Evolutionary conservation across 2,797 vertebrate genomes (phyloP).

Genomic region (Dromococcyx pavoninus): DNA sequence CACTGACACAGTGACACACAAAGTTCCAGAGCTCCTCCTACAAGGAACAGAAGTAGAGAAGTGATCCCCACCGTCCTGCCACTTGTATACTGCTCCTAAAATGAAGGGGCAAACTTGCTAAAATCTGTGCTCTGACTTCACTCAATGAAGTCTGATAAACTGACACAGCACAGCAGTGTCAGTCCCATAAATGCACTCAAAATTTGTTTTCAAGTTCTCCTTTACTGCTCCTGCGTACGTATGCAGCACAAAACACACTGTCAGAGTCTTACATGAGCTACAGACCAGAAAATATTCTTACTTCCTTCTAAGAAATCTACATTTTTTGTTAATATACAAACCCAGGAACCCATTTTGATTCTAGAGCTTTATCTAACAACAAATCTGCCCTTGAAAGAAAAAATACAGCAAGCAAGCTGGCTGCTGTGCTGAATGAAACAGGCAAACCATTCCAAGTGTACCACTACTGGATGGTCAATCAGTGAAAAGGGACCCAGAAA

Average conservation of each 20-base stretch:
- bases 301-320: background rate
- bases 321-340: background rate
- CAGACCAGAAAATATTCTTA: background rate
- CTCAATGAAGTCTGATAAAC: background rate
- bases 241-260: background rate
- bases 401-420: background rate
- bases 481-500: background rate
- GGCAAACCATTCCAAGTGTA: background rate
- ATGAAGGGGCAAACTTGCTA: background rate
- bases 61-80: accelerated
- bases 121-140: background rate
- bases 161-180: background rate
- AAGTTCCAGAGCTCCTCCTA: background rate
- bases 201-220: background rate
- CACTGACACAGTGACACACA: background rate
- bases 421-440: background rate
- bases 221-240: accelerated
- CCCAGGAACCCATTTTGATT: background rate
- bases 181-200: background rate
- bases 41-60: background rate
- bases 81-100: background rate
- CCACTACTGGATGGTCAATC: background rate
- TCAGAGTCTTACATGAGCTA: background rate
- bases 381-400: background rate
- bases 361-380: background rate